Percentiles rank a stretch among this genome's conserved stretches.
Conservation (phyloP, 2,888 invertebrate genomes). For the Ectobius pallidus region DNA sequence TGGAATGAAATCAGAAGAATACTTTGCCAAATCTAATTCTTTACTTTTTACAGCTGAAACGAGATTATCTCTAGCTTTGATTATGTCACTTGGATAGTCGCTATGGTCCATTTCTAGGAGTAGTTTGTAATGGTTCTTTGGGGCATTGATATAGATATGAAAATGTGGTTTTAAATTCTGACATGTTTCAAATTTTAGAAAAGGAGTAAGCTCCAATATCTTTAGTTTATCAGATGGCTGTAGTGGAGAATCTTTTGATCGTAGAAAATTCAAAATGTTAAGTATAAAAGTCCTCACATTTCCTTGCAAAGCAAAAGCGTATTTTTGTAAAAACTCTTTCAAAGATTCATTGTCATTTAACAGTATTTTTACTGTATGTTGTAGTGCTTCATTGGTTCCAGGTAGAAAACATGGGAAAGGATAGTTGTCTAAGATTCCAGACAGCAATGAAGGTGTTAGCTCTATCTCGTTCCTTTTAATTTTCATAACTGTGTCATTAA, state of each 20-base stretch:
- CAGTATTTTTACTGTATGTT: not conserved
- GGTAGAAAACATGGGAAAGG: not conserved
- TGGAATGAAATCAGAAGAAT: not conserved
- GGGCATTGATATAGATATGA: too few species aligned
- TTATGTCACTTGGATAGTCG: conserved; percentile 24
- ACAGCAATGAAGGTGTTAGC: not conserved
- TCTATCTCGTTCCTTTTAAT: not conserved
- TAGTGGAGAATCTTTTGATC: conserved; percentile 8
- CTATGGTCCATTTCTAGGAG: conserved; percentile 8
- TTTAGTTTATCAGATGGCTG: not conserved
- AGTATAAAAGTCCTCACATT: not conserved
- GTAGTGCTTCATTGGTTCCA: not conserved
- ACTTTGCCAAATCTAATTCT: not conserved
- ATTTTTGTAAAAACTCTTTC: not conserved
- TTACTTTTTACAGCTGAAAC: not conserved
- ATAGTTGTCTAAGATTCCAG: not conserved
- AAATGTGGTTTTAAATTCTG: not conserved
- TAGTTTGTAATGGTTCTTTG: not conserved
- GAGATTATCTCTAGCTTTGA: conserved; percentile 10
- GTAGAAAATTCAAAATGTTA: not conserved
- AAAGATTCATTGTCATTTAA: not conserved
- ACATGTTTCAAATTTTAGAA: not conserved
- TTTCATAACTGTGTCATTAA: not conserved
- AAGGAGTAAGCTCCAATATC: not conserved
- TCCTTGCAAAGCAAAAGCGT: not conserved